Conservation (phyloP, 2,888 invertebrate species). For the Furcula furcula region DNA sequence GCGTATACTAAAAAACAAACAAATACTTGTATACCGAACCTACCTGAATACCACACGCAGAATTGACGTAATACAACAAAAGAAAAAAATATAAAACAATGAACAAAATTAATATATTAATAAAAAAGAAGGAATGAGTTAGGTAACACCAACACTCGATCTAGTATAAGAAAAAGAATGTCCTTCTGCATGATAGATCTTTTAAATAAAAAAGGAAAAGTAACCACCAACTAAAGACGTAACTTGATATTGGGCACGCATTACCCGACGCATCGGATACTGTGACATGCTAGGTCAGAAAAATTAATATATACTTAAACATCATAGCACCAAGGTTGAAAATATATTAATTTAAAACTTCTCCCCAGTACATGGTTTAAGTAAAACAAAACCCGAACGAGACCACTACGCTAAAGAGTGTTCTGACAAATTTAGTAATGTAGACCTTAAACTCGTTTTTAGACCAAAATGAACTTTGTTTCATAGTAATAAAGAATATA, state of each 20-base stretch:
- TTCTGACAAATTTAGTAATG: constrained; percentile 29
- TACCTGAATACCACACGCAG: too few species aligned
- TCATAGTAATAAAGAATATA: constrained; percentile 24
- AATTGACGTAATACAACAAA: neutral
- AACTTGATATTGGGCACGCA: constrained; percentile 71
- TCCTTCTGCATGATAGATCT: constrained; percentile 35
- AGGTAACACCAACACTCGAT: constrained; percentile 11
- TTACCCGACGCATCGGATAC: constrained; percentile 73
- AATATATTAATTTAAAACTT: constrained; percentile 21
- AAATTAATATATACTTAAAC: constrained; percentile 31
- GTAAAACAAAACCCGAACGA: constrained; percentile 63
- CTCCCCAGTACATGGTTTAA: constrained; percentile 44
- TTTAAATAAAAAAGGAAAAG: constrained; percentile 45
- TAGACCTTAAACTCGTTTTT: constrained; percentile 13
- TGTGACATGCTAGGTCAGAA: constrained; percentile 47
- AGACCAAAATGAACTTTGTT: constrained; percentile 38
- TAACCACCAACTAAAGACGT: constrained; percentile 44
- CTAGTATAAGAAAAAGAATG: constrained; percentile 17
- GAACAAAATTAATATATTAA: too few species aligned
- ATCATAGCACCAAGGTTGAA: constrained; percentile 26
- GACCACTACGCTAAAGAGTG: constrained; percentile 46
- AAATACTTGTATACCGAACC: too few species aligned
- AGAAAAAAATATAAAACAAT: too few species aligned
- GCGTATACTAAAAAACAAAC: too few species aligned
- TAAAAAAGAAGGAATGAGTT: too few species aligned